Evolutionary conservation across 2,888 invertebrate species (phyloP), one percentile per base, ranked within the genome.

Genomic region (Agrenia bidenticulata): DNA sequence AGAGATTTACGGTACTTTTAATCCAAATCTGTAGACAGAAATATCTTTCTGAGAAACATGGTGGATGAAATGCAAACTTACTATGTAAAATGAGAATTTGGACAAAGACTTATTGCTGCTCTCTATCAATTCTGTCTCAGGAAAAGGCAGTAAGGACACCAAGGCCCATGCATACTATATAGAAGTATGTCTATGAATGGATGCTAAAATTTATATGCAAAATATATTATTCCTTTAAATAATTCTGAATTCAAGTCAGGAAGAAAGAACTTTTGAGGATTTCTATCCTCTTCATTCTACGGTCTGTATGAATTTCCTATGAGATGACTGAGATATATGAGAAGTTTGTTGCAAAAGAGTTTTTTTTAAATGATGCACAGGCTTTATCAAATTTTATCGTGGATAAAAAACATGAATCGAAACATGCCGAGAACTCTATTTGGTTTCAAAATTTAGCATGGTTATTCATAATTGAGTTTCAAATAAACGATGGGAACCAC

Each of bases 71-170:
- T 42, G 57, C 17, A 62, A 62, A 53, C 19, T 9, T 15, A 39
- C n/a, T 39, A 15, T 39, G 15, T 61, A 26, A 50, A 53, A 53
- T 56, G 51, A 45, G 53, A 17, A 45, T 58, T 63, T 50, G 24
- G 63, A 63, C 63, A 58, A 63, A 32, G 63, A 63, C 50, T 63
- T 63, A 63, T 63, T 49, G 37, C 63, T 32, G 21, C 63, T n/a
- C 21, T 23, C 21, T 19, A 61, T 54, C 32, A n/a, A 54, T 50
- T 45, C 45, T 45, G 45, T n/a, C 5, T 45, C n/a, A 15, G 45
- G 2, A 45, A 39, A 15, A 11, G 15, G 39, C 9, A 15, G 39
- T 39, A 39, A 11, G 39, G 39, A 11, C 9, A 15, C 39, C 15
- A 15, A 15, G 15, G 15, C 15, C 15, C 5, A 15, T 19, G 45